Percentiles rank a stretch among this genome's conserved stretches.
phyloP scores from a whole-genome alignment of 1,140 invertebrate genomes.

The Tetranychus urticae region DNA sequence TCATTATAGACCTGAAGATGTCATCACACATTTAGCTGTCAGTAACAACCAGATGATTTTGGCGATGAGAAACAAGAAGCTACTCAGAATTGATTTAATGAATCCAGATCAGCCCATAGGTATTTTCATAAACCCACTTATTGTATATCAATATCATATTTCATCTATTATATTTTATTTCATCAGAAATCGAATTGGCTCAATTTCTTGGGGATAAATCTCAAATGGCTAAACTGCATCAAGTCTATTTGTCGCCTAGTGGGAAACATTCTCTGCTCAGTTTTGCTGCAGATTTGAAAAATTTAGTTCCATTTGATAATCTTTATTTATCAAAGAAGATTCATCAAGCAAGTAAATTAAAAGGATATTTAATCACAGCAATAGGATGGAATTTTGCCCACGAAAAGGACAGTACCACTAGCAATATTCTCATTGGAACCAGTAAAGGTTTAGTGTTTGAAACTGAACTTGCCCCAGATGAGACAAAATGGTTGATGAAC shows the following conservation, averaged over 20 bases:
- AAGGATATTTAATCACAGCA: constrained; percentile 61
- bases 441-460: constrained; percentile 75
- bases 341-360: constrained; percentile 23
- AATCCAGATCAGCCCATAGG: constrained; percentile 28
- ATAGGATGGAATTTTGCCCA: constrained; percentile 51
- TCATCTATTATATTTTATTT: neutral
- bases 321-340: constrained; percentile 48
- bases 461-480: constrained; percentile 51
- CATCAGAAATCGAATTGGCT: neutral
- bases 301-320: constrained; percentile 34
- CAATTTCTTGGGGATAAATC: constrained; percentile 17
- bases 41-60: constrained; percentile 57
- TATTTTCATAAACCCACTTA: neutral
- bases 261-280: constrained; percentile 59
- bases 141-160: neutral
- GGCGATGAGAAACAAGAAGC: constrained; percentile 51
- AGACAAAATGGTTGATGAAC: constrained; percentile 26
- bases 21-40: constrained; percentile 50
- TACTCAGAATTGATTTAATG: constrained; percentile 56
- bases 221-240: constrained; percentile 29
- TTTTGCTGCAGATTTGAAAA: constrained; percentile 26
- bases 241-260: constrained; percentile 59
- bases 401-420: constrained; percentile 37
- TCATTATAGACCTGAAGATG: constrained; percentile 45
- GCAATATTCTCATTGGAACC: constrained; percentile 63